Evolutionary conservation across 2,797 vertebrate species (phyloP).

Genomic region (Thunnus albacares): DNA sequence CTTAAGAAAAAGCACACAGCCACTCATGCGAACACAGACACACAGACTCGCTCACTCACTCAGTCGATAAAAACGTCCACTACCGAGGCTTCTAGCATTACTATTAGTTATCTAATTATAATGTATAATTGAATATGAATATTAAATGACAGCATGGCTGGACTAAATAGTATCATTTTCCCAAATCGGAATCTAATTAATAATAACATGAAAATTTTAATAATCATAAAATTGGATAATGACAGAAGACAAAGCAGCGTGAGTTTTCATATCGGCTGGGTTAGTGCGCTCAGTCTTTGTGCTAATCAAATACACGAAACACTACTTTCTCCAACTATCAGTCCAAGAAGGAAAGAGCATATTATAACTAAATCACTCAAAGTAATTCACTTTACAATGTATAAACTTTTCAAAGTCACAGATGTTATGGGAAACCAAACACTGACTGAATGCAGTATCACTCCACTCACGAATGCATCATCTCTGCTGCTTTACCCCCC

Average conservation of each 20-base stretch:
- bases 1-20: neutral
- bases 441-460: slow-evolving; percentile 2
- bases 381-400: slow-evolving; percentile 18
- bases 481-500: slow-evolving; percentile 4
- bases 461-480: slow-evolving; percentile 9
- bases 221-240: slow-evolving; percentile 57
- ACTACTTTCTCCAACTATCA: neutral
- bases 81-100: neutral
- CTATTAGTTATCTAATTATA: slow-evolving; percentile 47
- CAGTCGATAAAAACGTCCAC: slow-evolving; percentile 8
- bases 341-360: neutral
- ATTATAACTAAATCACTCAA: neutral
- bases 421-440: slow-evolving; percentile 10
- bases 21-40: neutral
- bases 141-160: slow-evolving; percentile 45
- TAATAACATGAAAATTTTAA: slow-evolving; percentile 65
- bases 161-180: slow-evolving; percentile 40
- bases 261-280: slow-evolving; percentile 27
- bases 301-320: slow-evolving; percentile 40
- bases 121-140: slow-evolving; percentile 63
- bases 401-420: slow-evolving; percentile 37
- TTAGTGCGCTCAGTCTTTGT: slow-evolving; percentile 17
- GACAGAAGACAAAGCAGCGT: slow-evolving; percentile 21
- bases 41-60: slow-evolving; percentile 1
- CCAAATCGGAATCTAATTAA: slow-evolving; percentile 55